Evolutionary conservation across 2,113 vertebrate genomes (phyloP), one percentile per base, ranked within the genome.

Genomic region (Siniperca chuatsi): DNA sequence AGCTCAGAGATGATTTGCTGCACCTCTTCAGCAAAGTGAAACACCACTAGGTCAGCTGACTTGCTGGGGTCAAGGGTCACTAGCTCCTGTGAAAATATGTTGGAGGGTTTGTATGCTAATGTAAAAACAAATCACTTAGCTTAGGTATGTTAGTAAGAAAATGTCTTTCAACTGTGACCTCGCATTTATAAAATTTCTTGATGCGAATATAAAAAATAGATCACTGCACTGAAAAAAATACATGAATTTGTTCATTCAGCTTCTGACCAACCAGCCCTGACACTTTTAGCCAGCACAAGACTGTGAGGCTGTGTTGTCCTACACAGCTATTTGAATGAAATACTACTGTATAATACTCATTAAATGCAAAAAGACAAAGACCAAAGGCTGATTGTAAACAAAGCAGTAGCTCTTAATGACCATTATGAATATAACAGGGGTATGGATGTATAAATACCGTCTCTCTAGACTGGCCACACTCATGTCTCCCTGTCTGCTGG

Each of bases 41-140:
- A 96, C 62, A 96, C 84, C 62, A 98, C 96, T 73, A 99, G 79
- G n/a, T 99, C 98, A 13, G 98, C 98, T 87, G 97, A 96, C 93
- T 97, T 99, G 71, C 92, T 93, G 0, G 97, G 96, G 89, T 97
- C 97, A 83, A 99, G 92, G 67, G 90, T 92, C 80, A 98, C 94
- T 79, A 99, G 87, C 74, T 98, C 98, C 98, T 99, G 89, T 35
- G 12, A 75, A 81, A 16, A 78, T 1, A 75, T 40, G 16, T 73
- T 16, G 9, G 10, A 35, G 25, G 33, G 10, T 16, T 50, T 16
- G 20, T 35, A 20, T 15, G 44, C 12, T 23, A 13, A 42, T 37
- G 54, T 21, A 33, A 79, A 82, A 42, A 18, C 15, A 8, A 44
- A 35, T 68, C 18, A 55, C 52, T 57, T n/a, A 23, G 29, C 29